phyloP scores from a whole-genome alignment of 1,140 invertebrate species.

The Oryctes rhinoceros region DNA sequence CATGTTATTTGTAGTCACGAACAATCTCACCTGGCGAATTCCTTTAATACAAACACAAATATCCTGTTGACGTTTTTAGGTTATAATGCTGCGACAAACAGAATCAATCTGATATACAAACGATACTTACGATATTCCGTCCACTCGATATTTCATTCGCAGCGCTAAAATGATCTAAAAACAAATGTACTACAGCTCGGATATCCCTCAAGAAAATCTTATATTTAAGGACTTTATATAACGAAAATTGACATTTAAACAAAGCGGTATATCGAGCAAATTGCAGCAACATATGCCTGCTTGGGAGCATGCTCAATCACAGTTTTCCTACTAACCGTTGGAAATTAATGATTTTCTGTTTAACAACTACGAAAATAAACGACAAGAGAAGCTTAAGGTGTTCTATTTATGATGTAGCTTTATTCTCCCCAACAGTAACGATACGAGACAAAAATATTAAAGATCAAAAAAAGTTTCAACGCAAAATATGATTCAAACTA shows the following conservation, averaged over 20 bases:
- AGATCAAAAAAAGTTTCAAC: background rate
- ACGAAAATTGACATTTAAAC: slow-evolving; percentile 40
- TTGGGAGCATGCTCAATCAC: slow-evolving; percentile 22
- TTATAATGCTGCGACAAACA: background rate
- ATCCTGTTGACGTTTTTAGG: background rate
- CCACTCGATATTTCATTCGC: background rate
- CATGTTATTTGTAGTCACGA: background rate
- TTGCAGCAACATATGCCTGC: slow-evolving; percentile 31
- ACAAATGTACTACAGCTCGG: background rate
- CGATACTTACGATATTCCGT: background rate
- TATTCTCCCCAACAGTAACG: background rate
- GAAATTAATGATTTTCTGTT: slow-evolving; percentile 37
- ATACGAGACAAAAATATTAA: background rate
- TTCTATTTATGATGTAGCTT: background rate
- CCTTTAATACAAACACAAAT: background rate
- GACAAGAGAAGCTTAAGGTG: background rate
- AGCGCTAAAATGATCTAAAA: background rate
- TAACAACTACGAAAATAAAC: slow-evolving; percentile 26
- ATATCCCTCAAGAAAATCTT: background rate
- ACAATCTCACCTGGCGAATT: background rate
- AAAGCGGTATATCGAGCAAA: slow-evolving; percentile 37
- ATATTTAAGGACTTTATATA: background rate
- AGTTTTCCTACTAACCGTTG: background rate
- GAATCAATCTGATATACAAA: background rate
- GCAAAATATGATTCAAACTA: no score